A percentile compares a stretch with the other conserved stretches of the same genome.
phyloP scores from a whole-genome alignment of 2,888 invertebrate species.

The Hoplodrina ambigua region DNA sequence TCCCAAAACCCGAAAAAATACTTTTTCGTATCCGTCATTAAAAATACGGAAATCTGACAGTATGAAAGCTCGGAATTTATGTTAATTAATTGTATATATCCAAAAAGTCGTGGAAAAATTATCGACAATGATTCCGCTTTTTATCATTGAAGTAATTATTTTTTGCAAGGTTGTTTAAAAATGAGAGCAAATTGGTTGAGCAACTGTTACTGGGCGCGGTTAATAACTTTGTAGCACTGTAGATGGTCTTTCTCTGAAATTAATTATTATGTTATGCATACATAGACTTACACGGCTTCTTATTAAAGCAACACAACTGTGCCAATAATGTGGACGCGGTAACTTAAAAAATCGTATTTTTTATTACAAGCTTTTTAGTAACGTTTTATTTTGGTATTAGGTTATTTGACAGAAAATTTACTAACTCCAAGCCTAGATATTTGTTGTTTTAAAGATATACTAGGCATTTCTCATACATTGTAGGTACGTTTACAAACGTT shows the following conservation, averaged over 20 bases:
- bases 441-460: too few species aligned
- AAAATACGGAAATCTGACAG: constrained; percentile 6
- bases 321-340: too few species aligned
- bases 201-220: constrained; percentile 49
- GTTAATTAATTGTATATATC: constrained; percentile 12
- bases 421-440: too few species aligned
- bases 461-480: too few species aligned
- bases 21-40: constrained; percentile 13
- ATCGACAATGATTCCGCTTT: constrained; percentile 56
- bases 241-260: not conserved
- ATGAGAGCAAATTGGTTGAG: constrained; percentile 73
- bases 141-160: constrained; percentile 68
- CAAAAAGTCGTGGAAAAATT: constrained; percentile 26
- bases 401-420: too few species aligned
- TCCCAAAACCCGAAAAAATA: not conserved
- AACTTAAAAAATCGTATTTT: too few species aligned
- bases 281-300: too few species aligned
- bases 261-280: too few species aligned
- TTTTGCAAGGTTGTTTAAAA: constrained; percentile 76
- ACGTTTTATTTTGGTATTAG: too few species aligned
- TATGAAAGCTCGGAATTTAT: constrained; percentile 16
- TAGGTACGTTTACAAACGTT: too few species aligned
- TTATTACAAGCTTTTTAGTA: too few species aligned
- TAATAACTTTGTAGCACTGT: constrained; percentile 54
- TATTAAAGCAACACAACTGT: too few species aligned